Base-by-base conservation (phyloP, 2,888 invertebrate species). In the Drosophila anomelani region DNA sequence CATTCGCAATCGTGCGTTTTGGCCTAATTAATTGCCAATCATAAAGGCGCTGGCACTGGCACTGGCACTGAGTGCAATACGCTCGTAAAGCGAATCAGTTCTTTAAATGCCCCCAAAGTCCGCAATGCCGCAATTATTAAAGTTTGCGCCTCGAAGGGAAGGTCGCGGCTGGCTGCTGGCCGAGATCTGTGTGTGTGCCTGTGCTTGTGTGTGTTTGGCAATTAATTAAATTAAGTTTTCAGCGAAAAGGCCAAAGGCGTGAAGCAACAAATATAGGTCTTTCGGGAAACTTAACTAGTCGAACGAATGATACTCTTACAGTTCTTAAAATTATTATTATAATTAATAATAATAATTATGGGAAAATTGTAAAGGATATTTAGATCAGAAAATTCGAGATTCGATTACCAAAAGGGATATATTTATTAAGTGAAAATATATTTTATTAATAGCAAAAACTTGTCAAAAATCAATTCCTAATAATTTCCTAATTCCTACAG, bases 221-320 rank as follows among this genome's bases (percentile, higher is more conserved):
- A 86, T 86, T 86, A 86, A 86, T 86, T 86, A 86, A 86, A 86
- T 86, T 85, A 86, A 86, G 79, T 88, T 89, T 89, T 85, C 89
- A 88, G 71, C 87, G 87, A 85, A 85, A 68, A 85, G 75, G 85
- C 85, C 87, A 78, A 86, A 88, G 89, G 85, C 85, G 89, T 88
- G 85, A 86, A 88, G 71, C 79, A 80, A 88, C 88, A 82, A 76
- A 61, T 63, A 53, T 46, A 34, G 66, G 44, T 4, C 26, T 23
- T 46, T 26, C 23, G 17, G 29, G 5, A 29, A 29, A 3, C 3
- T 12, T 17, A 13, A 9, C 4, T 10, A 9, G 17, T 6, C 64
- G 64, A 64, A 63, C 10, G 6, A 9, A 15, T 4, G 12, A 63
- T 43, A 43, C 64, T 43, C 64, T 46, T 36, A 4, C 8, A 9